Conservation (phyloP, 1,140 invertebrate genomes). For the Penaeus chinensis region DNA sequence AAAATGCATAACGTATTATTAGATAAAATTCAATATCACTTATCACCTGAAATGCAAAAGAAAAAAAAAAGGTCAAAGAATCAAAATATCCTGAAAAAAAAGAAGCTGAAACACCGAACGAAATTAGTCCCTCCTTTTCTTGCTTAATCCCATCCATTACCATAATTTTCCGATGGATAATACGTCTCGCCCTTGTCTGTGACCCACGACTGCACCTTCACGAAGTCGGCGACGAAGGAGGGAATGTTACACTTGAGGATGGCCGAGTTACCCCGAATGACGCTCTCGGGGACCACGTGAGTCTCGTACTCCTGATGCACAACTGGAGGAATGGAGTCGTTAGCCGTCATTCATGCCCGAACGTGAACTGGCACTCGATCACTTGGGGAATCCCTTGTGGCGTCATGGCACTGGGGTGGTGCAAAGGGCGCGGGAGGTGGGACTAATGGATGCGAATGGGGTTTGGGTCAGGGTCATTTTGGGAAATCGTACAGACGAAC, state of each 20-base stretch:
- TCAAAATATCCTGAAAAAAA: no score
- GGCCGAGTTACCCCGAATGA: conserved; percentile 78
- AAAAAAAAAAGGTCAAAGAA: not conserved
- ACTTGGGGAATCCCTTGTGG: no score
- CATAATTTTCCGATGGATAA: conserved; percentile 66
- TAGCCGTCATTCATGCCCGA: no score
- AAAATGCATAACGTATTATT: not conserved
- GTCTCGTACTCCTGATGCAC: conserved; percentile 10
- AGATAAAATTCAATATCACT: not conserved
- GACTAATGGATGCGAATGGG: no score
- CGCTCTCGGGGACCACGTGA: conserved; percentile 76
- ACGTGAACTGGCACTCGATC: no score
- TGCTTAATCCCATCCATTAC: conserved; percentile 8
- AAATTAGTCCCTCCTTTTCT: not conserved
- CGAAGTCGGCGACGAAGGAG: conserved; percentile 91
- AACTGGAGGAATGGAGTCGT: conserved; percentile 76
- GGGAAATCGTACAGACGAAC: no score
- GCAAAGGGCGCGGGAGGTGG: no score
- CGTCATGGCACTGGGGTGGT: no score
- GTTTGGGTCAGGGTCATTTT: no score
- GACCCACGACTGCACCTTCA: conserved; percentile 85
- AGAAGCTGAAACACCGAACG: no score
- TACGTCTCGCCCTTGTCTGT: conserved; percentile 78
- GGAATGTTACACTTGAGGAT: conserved; percentile 92
- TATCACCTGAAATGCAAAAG: not conserved